phyloP scores from a whole-genome alignment of 1,140 invertebrate genomes.

The Stratiolaelaps scimitus region DNA sequence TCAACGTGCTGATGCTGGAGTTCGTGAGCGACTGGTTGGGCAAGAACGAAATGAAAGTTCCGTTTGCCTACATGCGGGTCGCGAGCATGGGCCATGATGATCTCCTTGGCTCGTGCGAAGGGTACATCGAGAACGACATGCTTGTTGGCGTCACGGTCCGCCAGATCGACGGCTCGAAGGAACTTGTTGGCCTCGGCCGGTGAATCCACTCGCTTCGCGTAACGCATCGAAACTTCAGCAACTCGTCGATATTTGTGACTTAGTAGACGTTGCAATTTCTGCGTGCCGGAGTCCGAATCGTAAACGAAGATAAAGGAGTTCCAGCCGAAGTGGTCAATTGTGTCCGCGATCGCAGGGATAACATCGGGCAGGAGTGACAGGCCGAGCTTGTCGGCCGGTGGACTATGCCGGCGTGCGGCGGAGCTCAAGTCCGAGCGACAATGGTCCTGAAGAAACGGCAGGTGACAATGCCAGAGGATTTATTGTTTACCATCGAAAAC shows the following conservation, averaged over 20 bases:
- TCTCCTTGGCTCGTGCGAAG: slow-evolving; percentile 69
- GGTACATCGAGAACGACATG: slow-evolving; percentile 76
- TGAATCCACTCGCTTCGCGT: slow-evolving; percentile 41
- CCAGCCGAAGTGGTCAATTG: slow-evolving; percentile 80
- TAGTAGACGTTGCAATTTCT: slow-evolving; percentile 75
- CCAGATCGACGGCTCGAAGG: slow-evolving; percentile 38
- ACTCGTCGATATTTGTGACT: slow-evolving; percentile 61
- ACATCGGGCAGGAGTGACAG: slow-evolving; percentile 15
- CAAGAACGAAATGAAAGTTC: slow-evolving; percentile 80
- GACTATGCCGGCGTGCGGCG: not conserved
- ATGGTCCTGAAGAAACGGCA: slow-evolving; percentile 1
- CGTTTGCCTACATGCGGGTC: slow-evolving; percentile 67
- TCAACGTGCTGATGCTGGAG: not conserved
- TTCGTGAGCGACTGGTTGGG: slow-evolving; percentile 57
- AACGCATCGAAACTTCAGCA: slow-evolving; percentile 49
- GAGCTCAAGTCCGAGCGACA: slow-evolving; percentile 16
- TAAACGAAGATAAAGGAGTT: slow-evolving; percentile 83
- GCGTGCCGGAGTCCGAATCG: slow-evolving; percentile 79
- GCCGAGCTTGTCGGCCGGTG: slow-evolving; percentile 9
- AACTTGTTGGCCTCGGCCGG: slow-evolving; percentile 42
- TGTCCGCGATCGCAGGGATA: slow-evolving; percentile 75
- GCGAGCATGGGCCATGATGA: slow-evolving; percentile 68
- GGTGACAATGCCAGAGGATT: no score
- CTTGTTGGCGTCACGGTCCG: slow-evolving; percentile 45
- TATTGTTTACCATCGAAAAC: no score